phyloP scores from a whole-genome alignment of 2,888 invertebrate species.

The Tetanocera ferruginea region DNA sequence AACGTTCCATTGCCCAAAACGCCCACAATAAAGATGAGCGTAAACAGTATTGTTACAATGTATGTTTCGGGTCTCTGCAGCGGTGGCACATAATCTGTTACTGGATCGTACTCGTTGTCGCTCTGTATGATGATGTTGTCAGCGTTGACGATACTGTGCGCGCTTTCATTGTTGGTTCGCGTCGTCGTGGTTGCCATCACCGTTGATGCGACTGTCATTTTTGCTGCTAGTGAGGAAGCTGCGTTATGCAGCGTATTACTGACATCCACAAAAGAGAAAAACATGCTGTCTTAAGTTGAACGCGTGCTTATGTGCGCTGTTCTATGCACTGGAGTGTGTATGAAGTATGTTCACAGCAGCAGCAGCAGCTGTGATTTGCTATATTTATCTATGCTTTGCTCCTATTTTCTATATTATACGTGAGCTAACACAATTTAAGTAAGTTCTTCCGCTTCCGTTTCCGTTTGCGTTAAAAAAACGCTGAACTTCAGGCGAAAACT shows the following conservation, averaged over 20 bases:
- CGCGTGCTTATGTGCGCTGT: not conserved
- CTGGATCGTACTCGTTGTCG: constrained; percentile 43
- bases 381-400: not conserved
- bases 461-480: not conserved
- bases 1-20: constrained; percentile 91
- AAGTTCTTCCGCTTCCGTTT: not conserved
- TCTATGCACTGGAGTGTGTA: not conserved
- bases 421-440: not conserved
- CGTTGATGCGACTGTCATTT: constrained; percentile 11
- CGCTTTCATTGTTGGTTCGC: constrained; percentile 1
- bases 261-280: constrained; percentile 45
- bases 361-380: not conserved
- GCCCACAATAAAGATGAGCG: constrained; percentile 88
- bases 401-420: not conserved
- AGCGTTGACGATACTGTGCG: not conserved
- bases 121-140: not conserved
- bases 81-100: constrained; percentile 74
- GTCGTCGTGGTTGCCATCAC: constrained; percentile 9
- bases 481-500: not conserved
- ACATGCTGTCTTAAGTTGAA: constrained; percentile 40
- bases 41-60: constrained; percentile 88
- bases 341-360: constrained; percentile 15
- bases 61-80: constrained; percentile 85
- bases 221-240: not conserved
- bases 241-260: constrained; percentile 40